These are phyloP conservation scores for Antidorcas marsupialis DNA, from an alignment of 2,113 vertebrate species.

Conservation along the genomic window DNA sequence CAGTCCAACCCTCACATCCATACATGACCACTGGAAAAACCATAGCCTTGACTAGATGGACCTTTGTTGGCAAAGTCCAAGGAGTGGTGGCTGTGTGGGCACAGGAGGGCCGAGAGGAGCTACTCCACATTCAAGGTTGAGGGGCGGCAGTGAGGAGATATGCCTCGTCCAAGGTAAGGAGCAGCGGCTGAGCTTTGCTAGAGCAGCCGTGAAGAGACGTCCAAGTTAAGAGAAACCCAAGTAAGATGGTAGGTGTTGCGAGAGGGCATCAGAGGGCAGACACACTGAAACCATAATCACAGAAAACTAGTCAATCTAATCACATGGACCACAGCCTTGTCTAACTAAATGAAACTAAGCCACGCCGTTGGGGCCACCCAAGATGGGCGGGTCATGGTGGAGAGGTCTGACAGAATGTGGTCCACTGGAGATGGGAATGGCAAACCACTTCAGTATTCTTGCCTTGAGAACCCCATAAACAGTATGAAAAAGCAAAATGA, in stretches of 20 bases:
- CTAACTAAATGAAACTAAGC: background rate
- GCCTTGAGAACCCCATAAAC: background rate
- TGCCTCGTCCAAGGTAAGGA: no score
- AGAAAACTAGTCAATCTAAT: background rate
- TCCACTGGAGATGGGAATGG: background rate
- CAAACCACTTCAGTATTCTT: background rate
- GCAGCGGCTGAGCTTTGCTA: no score
- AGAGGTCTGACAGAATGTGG: background rate
- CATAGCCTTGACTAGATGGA: no score
- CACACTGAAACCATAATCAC: background rate
- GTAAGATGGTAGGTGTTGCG: accelerated
- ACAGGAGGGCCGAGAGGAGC: no score
- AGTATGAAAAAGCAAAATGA: background rate
- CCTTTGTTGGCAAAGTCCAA: no score
- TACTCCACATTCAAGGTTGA: no score
- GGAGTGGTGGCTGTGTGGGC: accelerated
- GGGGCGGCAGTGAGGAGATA: no score
- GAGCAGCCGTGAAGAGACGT: no score
- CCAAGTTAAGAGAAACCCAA: no score
- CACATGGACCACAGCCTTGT: background rate
- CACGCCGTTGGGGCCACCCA: background rate
- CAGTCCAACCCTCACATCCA: no score
- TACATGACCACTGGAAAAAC: no score
- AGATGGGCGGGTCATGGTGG: background rate
- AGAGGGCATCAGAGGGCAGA: no score